Base-by-base conservation (phyloP, 1,140 invertebrate genomes). In the Drosophila pruinosa region DNA sequence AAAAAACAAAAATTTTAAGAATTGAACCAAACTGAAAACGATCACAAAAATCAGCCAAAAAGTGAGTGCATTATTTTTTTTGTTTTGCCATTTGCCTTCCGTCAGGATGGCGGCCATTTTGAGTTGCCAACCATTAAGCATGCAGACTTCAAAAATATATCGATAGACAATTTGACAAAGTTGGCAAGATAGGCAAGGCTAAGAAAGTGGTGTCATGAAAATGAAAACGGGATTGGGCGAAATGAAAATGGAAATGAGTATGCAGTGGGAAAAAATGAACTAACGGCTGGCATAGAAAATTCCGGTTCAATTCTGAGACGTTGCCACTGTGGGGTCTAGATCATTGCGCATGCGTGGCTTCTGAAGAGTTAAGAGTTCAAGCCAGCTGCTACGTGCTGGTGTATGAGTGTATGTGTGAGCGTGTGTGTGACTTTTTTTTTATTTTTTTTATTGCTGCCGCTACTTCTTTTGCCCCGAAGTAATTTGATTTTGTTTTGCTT, bases 281-380 rank as follows among this genome's bases (percentile, higher is more conserved):
- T 17, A 59, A 21, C 22, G 38, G 43, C 53, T 45, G n/a, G 43
- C 38, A 52, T 31, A 62, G 31, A 45, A 36, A 75, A 75, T 78
- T 75, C 58, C 76, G 71, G 71, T 79, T 79, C 48, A 59, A 58
- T 63, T 71, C 57, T 65, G 28, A 52, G 6, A 52, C 45, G 34
- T 59, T 22, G n/a, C 10, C 21, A 6, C 26, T 65, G 57, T 53
- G 53, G 68, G 12, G 12, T n/a, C n/a, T n/a, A n/a, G n/a, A n/a
- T n/a, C 53, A 70, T 68, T 77, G 76, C 76, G 70, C 78, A 69
- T 73, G 70, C 73, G 72, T 31, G 72, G 17, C 24, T 72, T 36
- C 45, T 43, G 3, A 31, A 31, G 31, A 75, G 77, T 75, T 38
- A 39, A 80, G 21, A 76, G 80, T 80, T 85, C 80, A 83, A 15